phyloP scores from a whole-genome alignment of 2,797 vertebrate genomes.

The Carduelis carduelis region DNA sequence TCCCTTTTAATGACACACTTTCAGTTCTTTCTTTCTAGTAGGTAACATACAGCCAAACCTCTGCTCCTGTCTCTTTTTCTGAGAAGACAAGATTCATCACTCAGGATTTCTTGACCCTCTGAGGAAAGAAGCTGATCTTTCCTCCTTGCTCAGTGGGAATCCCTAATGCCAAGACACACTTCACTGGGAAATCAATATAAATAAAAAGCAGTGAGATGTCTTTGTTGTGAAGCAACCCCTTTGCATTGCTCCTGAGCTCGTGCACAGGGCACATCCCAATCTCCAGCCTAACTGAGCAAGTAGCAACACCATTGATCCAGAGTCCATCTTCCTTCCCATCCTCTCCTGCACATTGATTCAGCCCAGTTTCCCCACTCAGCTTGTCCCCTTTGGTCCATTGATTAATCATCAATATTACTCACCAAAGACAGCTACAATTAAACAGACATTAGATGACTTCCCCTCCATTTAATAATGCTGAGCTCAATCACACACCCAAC shows the following conservation, averaged over 20 bases:
- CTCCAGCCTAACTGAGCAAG: slow-evolving; percentile 48
- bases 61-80: neutral
- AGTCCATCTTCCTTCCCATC: slow-evolving; percentile 33
- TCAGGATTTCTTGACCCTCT: slow-evolving; percentile 66
- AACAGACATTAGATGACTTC: slow-evolving; percentile 45
- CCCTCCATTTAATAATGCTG: slow-evolving; percentile 13
- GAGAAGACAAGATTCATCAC: slow-evolving; percentile 52
- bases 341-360: slow-evolving; percentile 27
- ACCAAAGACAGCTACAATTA: slow-evolving; percentile 55
- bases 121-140: slow-evolving; percentile 58
- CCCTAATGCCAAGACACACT: slow-evolving; percentile 70
- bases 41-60: neutral
- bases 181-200: slow-evolving; percentile 73
- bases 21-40: neutral
- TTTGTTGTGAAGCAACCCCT: slow-evolving; percentile 65
- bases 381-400: slow-evolving; percentile 48
- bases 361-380: slow-evolving; percentile 40
- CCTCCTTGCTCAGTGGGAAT: slow-evolving; percentile 56
- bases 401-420: slow-evolving; percentile 62
- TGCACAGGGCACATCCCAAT: slow-evolving; percentile 43
- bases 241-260: slow-evolving; percentile 31
- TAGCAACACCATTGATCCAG: slow-evolving; percentile 47
- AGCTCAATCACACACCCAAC: neutral
- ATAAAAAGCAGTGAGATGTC: slow-evolving; percentile 69
- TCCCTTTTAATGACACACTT: neutral